Conservation (phyloP, 2,113 vertebrate species). For the Progne subis region DNA sequence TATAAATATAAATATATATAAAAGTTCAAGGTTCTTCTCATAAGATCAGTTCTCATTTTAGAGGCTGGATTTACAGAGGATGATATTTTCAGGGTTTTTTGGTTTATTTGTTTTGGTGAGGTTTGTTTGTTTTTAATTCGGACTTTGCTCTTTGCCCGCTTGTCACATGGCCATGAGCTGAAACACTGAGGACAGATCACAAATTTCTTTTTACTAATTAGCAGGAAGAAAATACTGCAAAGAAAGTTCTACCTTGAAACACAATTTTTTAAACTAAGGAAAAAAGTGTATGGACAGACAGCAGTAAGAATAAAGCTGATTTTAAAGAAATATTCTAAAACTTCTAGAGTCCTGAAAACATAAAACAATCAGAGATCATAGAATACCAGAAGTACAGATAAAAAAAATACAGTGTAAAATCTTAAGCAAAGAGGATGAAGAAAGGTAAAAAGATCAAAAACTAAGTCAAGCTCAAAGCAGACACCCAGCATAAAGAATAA, state of each 20-base stretch:
- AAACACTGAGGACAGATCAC: background rate
- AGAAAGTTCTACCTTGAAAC: slow-evolving; percentile 20
- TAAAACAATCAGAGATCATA: slow-evolving; percentile 77
- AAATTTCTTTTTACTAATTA: background rate
- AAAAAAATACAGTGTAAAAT: slow-evolving; percentile 66
- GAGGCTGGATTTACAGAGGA: background rate
- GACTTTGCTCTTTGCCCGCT: background rate
- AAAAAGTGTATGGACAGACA: slow-evolving; percentile 5
- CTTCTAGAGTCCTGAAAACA: slow-evolving; percentile 66
- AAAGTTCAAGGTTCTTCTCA: background rate
- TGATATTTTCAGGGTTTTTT: background rate
- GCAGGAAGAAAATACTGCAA: background rate
- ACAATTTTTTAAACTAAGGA: background rate
- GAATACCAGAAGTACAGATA: slow-evolving; percentile 64
- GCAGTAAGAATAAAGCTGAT: slow-evolving; percentile 54
- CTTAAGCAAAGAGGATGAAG: slow-evolving; percentile 70
- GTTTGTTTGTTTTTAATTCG: background rate
- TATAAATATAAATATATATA: too few species aligned
- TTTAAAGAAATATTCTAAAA: slow-evolving; percentile 50
- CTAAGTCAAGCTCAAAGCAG: slow-evolving; percentile 70
- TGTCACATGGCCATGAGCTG: background rate
- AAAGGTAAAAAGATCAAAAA: slow-evolving; percentile 77
- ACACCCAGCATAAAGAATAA: slow-evolving; percentile 52
- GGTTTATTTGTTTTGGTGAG: too few species aligned
- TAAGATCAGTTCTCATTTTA: background rate